Conservation (phyloP, 1,140 invertebrate genomes). For the Gerris buenoi region DNA sequence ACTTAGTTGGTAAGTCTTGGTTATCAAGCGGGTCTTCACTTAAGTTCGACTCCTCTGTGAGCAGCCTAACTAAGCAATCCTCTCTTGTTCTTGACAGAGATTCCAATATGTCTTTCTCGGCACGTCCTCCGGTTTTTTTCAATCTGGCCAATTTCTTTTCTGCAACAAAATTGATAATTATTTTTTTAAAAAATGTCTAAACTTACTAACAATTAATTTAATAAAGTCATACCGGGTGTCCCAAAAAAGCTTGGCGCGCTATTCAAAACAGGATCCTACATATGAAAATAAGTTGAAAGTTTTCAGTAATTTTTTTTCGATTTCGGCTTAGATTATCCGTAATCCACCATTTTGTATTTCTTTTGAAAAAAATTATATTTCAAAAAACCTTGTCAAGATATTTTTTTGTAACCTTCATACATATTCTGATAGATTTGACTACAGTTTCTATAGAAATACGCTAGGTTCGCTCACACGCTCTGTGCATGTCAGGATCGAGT, state of each 20-base stretch:
- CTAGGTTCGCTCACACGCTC: no score
- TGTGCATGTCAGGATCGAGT: no score
- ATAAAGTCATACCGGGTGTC: not conserved
- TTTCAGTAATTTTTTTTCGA: not conserved
- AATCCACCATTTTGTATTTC: no score
- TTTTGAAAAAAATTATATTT: no score
- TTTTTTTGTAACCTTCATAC: no score
- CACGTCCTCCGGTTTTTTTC: not conserved
- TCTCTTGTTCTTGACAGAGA: slow-evolving; percentile 16
- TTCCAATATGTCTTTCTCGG: slow-evolving; percentile 13
- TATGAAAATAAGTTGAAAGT: not conserved
- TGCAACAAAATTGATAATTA: slow-evolving; percentile 7
- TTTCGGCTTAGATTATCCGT: no score
- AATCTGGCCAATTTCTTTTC: slow-evolving; percentile 9
- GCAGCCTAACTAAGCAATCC: slow-evolving; percentile 16
- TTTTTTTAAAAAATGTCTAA: not conserved
- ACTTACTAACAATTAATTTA: not conserved
- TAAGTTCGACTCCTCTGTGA: slow-evolving; percentile 9
- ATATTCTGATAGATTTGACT: no score
- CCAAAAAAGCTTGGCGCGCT: no score
- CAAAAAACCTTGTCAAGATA: no score
- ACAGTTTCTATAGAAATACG: no score
- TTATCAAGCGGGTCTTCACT: slow-evolving; percentile 7
- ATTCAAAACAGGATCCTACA: no score
- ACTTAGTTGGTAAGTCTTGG: slow-evolving; percentile 18